These are phyloP conservation scores for Anguilla megastoma DNA, from an alignment of 2,797 vertebrate genomes.

Conservation along the genomic window DNA sequence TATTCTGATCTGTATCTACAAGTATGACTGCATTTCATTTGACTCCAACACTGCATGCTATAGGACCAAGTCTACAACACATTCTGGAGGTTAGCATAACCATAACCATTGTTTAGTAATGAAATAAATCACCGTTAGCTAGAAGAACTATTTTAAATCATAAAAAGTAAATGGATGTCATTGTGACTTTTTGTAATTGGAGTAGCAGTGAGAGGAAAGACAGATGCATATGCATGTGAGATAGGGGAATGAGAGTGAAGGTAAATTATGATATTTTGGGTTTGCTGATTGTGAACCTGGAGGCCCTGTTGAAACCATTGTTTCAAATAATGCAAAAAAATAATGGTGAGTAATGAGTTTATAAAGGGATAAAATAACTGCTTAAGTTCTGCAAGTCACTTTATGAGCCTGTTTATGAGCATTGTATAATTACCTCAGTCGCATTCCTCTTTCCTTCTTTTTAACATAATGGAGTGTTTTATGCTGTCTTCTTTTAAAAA, in stretches of 20 bases:
- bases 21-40: not conserved
- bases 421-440: not conserved
- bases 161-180: not conserved
- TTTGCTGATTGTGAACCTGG: not conserved
- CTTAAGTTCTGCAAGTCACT: not conserved
- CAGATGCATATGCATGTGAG: too few species aligned
- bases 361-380: not conserved
- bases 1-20: not conserved
- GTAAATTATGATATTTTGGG: not conserved
- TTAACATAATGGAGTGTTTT: not conserved
- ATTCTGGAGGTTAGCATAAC: not conserved
- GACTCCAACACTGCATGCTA: not conserved
- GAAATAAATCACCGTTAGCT: not conserved
- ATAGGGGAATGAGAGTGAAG: not conserved
- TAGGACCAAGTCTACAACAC: not conserved
- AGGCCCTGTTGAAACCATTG: not conserved
- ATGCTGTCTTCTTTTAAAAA: not conserved
- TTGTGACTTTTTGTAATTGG: not conserved
- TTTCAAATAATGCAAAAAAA: conserved; percentile 1
- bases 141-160: not conserved
- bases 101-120: not conserved
- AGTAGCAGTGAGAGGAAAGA: not conserved
- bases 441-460: not conserved
- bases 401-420: not conserved
- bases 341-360: not conserved